These are phyloP conservation scores for Thumatha senex DNA, from an alignment of 2,888 invertebrate genomes.

Conservation along the genomic window DNA sequence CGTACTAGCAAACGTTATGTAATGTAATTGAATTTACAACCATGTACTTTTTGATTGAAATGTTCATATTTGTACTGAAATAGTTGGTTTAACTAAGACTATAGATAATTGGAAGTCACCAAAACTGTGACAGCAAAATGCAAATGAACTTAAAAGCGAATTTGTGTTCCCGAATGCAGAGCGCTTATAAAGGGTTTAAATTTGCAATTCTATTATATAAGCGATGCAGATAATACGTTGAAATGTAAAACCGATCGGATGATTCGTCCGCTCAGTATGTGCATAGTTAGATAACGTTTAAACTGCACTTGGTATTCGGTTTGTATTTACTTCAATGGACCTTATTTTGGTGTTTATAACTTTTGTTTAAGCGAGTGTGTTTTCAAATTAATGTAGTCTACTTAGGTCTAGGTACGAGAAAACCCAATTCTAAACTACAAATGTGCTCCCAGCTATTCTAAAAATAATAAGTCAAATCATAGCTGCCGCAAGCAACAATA, in stretches of 20 bases:
- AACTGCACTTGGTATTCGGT: conserved; percentile 17
- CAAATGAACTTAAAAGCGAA: conserved; percentile 81
- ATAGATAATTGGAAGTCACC: conserved; percentile 60
- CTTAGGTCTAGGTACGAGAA: no score
- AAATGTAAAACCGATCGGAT: conserved; percentile 69
- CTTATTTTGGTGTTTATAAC: not conserved
- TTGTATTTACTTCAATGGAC: conserved; percentile 27
- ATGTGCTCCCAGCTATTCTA: no score
- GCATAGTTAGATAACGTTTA: conserved; percentile 36
- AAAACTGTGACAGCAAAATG: conserved; percentile 69
- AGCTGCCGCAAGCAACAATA: no score
- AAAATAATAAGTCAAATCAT: no score
- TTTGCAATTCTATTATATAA: conserved; percentile 81
- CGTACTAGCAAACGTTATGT: no score
- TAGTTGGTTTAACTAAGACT: conserved; percentile 42
- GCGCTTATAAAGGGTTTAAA: conserved; percentile 81
- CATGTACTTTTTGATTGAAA: no score
- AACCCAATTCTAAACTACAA: no score
- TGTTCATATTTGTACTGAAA: no score
- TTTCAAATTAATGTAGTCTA: no score
- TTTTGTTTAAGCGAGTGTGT: no score
- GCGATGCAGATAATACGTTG: conserved; percentile 72
- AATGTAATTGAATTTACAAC: no score
- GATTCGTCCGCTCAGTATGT: conserved; percentile 50
- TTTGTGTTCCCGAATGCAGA: conserved; percentile 79